These are phyloP conservation scores for Anoura caudifer DNA, from an alignment of 2,113 vertebrate genomes.

Conservation along the genomic window DNA sequence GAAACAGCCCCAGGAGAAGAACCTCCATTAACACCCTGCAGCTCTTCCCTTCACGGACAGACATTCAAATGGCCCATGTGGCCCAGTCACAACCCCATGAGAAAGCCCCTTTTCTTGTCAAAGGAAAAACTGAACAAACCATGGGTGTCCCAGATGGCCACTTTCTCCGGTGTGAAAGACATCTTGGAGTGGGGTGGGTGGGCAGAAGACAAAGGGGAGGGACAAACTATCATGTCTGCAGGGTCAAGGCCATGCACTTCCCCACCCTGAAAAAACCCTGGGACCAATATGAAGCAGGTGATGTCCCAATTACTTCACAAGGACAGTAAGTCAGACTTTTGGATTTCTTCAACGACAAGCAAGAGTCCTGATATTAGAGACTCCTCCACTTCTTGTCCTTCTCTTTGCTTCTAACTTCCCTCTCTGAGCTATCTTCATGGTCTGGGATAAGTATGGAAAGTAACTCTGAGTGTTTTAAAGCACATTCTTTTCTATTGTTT, in stretches of 20 bases:
- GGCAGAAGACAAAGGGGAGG: neutral
- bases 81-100: neutral
- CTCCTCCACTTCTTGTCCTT: neutral
- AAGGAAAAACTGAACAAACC: neutral
- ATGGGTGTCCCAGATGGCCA: neutral
- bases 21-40: neutral
- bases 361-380: constrained; percentile 10
- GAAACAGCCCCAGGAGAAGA: neutral
- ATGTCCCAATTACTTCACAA: neutral
- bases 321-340: neutral
- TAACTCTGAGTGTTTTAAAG: constrained; percentile 56
- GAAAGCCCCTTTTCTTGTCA: neutral
- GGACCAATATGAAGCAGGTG: accelerated
- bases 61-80: neutral
- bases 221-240: neutral
- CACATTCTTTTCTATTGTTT: constrained; percentile 65
- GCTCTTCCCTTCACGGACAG: neutral
- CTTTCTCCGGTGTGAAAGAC: neutral
- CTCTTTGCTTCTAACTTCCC: neutral
- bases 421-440: constrained; percentile 27
- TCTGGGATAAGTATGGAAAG: constrained; percentile 26
- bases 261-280: neutral
- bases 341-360: neutral
- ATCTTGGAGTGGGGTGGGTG: neutral
- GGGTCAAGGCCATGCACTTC: neutral